Evolutionary conservation across 2,797 vertebrate species (phyloP).

Genomic region (Psittacula echo): DNA sequence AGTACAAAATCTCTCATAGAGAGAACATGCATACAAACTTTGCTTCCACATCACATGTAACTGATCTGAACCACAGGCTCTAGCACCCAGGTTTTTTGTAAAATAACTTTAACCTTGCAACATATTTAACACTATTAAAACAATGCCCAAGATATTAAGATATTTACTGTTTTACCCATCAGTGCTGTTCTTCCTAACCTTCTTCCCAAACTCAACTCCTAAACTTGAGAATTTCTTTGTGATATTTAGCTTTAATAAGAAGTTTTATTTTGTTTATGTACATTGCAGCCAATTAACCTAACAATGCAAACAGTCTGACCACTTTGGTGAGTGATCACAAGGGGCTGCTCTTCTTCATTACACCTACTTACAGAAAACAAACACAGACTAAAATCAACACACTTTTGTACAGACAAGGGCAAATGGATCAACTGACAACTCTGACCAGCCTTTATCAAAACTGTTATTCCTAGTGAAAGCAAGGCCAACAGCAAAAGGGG

Average conservation of each 20-base stretch:
- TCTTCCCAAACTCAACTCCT: neutral
- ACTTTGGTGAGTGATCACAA: neutral
- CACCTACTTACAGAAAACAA: neutral
- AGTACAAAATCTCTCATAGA: neutral
- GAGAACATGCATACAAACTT: neutral
- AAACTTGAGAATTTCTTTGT: neutral
- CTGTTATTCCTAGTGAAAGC: neutral
- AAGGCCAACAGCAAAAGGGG: neutral
- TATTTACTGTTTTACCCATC: neutral
- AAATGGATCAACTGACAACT: neutral
- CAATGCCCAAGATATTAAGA: neutral
- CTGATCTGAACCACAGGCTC: neutral
- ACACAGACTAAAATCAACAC: neutral
- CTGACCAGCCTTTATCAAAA: neutral
- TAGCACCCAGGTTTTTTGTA: fast-evolving
- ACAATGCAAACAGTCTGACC: fast-evolving
- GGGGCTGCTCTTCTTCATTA: fast-evolving
- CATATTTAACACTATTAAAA: neutral
- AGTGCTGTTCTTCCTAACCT: neutral
- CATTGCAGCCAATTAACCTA: neutral
- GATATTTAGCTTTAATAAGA: neutral
- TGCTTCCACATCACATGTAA: neutral
- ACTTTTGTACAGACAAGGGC: neutral
- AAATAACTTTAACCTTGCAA: neutral
- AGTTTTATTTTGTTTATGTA: neutral